These are phyloP conservation scores for Tribolium castaneum DNA, from an alignment of 1,140 invertebrate species.

Conservation along the genomic window DNA sequence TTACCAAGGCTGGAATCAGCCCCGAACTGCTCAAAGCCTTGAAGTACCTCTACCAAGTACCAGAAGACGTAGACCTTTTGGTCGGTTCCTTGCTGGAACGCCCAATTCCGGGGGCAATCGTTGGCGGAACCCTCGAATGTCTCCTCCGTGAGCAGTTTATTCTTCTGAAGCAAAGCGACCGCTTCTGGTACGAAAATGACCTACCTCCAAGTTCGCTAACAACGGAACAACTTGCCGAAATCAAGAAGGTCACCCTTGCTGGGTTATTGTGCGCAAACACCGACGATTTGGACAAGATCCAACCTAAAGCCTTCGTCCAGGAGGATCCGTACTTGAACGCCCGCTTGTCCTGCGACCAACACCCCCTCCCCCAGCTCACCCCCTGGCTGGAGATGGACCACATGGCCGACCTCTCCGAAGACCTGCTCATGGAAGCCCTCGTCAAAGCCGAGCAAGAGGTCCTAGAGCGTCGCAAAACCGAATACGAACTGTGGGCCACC, in stretches of 20 bases:
- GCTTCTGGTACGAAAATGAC: slow-evolving; percentile 97
- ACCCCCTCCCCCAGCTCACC: slow-evolving; percentile 72
- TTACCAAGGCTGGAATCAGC: slow-evolving; percentile 73
- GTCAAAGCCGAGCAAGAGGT: slow-evolving; percentile 81
- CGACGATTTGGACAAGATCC: slow-evolving; percentile 72
- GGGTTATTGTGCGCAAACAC: slow-evolving; percentile 88
- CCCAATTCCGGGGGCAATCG: slow-evolving; percentile 79
- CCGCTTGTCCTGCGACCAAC: slow-evolving; percentile 80
- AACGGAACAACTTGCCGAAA: slow-evolving; percentile 84
- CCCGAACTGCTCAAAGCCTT: slow-evolving; percentile 70
- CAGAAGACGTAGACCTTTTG: slow-evolving; percentile 89
- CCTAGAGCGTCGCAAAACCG: slow-evolving; percentile 76
- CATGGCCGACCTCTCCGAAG: slow-evolving; percentile 65
- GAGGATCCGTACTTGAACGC: slow-evolving; percentile 91
- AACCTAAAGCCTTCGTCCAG: slow-evolving; percentile 88
- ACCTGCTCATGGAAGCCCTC: slow-evolving; percentile 73
- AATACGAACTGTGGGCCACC: slow-evolving; percentile 81
- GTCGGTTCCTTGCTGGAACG: slow-evolving; percentile 87
- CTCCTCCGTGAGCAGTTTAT: slow-evolving; percentile 84
- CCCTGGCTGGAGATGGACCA: slow-evolving; percentile 73
- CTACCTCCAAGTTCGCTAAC: slow-evolving; percentile 88
- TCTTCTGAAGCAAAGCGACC: slow-evolving; percentile 82
- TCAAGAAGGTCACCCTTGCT: slow-evolving; percentile 85
- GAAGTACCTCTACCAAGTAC: slow-evolving; percentile 75
- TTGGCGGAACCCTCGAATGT: slow-evolving; percentile 90